phyloP scores from a whole-genome alignment of 2,888 invertebrate genomes.

The Rugalucina vietnamica region DNA sequence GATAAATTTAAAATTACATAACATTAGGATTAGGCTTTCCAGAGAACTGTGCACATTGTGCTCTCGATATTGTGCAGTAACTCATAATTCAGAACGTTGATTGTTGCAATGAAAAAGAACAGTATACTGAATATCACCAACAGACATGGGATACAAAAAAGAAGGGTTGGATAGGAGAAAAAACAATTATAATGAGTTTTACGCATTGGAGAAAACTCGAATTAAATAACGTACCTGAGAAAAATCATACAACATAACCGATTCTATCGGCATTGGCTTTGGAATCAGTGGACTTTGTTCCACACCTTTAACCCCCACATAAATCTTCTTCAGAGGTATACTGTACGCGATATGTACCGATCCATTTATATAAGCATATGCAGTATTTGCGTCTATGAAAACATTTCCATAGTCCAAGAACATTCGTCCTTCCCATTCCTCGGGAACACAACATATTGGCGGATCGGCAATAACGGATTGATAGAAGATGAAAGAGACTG shows the following conservation, averaged over 20 bases:
- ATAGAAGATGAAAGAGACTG: not conserved
- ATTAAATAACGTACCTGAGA: slow-evolving; percentile 46
- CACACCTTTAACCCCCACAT: slow-evolving; percentile 35
- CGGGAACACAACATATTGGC: slow-evolving; percentile 50
- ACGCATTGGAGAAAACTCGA: too few species aligned
- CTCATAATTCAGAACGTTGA: too few species aligned
- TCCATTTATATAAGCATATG: slow-evolving; percentile 58
- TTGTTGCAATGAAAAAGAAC: too few species aligned
- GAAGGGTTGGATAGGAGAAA: too few species aligned
- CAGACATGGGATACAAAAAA: too few species aligned
- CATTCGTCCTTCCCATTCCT: slow-evolving; percentile 53
- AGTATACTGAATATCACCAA: too few species aligned
- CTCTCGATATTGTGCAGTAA: too few species aligned
- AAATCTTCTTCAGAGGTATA: slow-evolving; percentile 41
- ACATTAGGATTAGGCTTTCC: too few species aligned
- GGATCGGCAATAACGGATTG: not conserved
- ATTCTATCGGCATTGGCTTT: slow-evolving; percentile 40
- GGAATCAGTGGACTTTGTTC: slow-evolving; percentile 62
- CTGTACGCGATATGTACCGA: slow-evolving; percentile 48
- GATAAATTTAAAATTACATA: too few species aligned
- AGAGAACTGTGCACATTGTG: too few species aligned
- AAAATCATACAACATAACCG: slow-evolving; percentile 47
- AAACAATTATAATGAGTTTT: too few species aligned
- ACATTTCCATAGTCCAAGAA: slow-evolving; percentile 57
- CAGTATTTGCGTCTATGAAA: slow-evolving; percentile 61